A percentile compares a stretch with the other conserved stretches of the same genome.
phyloP scores from a whole-genome alignment of 2,113 vertebrate species.

The Isurus oxyrinchus region DNA sequence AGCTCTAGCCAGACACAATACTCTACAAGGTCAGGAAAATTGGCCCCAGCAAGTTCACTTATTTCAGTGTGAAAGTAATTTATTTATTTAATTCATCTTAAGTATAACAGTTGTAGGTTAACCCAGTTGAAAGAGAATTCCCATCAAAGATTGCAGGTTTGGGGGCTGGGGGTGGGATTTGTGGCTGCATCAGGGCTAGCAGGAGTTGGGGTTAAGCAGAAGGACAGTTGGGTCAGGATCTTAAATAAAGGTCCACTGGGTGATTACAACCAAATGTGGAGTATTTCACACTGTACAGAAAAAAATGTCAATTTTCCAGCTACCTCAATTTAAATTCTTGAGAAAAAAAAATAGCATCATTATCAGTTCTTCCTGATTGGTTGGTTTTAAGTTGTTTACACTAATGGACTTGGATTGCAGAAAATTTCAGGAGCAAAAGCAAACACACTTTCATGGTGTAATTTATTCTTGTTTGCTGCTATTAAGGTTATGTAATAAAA shows the following conservation, averaged over 20 bases:
- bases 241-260: background rate
- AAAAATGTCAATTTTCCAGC: background rate
- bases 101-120: background rate
- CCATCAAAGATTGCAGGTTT: background rate
- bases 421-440: background rate
- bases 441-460: background rate
- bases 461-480: background rate
- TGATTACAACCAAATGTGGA: background rate
- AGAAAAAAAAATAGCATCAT: background rate
- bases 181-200: background rate
- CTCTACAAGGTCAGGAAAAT: background rate
- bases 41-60: background rate
- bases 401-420: background rate
- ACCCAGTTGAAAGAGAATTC: background rate
- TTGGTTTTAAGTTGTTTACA: background rate
- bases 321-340: background rate
- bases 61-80: background rate
- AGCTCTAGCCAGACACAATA: background rate
- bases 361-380: background rate
- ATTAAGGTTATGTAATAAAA: background rate
- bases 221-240: background rate
- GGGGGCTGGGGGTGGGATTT: background rate
- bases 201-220: background rate
- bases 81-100: background rate
- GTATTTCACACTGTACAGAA: background rate